Evolutionary conservation across 2,797 vertebrate genomes (phyloP).

Genomic region (Sebastolobus alascanus): DNA sequence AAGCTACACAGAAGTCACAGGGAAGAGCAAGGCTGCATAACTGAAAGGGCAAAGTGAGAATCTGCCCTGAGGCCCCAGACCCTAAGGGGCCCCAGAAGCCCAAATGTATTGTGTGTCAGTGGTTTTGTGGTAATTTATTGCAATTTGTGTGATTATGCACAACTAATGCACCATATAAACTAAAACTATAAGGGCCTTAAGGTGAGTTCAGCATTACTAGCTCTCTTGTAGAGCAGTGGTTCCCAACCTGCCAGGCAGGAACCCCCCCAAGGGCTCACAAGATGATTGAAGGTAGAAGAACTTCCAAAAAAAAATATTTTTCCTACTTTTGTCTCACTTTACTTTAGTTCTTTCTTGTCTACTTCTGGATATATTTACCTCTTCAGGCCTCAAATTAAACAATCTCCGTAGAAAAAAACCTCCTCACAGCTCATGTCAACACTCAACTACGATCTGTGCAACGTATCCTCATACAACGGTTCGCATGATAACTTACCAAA

Average conservation of each 20-base stretch:
- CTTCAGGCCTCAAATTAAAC: not conserved
- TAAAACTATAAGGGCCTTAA: not conserved
- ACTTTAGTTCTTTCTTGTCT: not conserved
- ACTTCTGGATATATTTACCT: not conserved
- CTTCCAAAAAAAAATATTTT: not conserved
- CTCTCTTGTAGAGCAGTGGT: not conserved
- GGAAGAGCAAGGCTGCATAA: not conserved
- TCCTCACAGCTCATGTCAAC: not conserved
- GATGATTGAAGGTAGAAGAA: not conserved
- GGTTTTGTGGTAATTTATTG: not conserved
- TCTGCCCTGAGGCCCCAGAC: constrained; percentile 10
- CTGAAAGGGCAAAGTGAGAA: constrained; percentile 4
- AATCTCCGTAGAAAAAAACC: not conserved
- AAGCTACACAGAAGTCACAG: not conserved
- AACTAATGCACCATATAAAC: not conserved
- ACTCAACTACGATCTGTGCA: not conserved
- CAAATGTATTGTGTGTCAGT: not conserved
- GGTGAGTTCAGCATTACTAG: constrained; percentile 4
- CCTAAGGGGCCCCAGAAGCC: not conserved
- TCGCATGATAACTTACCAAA: not conserved
- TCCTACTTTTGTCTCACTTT: not conserved
- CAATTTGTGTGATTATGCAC: not conserved
- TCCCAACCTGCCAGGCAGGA: not conserved
- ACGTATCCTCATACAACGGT: not conserved
- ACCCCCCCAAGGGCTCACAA: not conserved